Conservation (phyloP, 2,797 vertebrate genomes). For the Coluber constrictor region DNA sequence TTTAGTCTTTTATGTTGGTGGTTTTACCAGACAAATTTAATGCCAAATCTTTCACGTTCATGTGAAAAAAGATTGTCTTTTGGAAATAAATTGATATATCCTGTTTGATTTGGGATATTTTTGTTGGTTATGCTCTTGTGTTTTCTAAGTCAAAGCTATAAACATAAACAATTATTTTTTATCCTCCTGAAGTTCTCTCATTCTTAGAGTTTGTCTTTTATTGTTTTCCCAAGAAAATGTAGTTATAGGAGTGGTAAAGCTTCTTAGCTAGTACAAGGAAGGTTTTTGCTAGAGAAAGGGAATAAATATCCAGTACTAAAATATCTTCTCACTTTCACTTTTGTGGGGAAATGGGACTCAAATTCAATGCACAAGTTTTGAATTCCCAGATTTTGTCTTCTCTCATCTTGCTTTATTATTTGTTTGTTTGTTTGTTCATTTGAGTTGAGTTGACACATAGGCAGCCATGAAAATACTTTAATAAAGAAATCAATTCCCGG, state of each 20-base stretch:
- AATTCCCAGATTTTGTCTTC: not conserved
- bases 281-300: not conserved
- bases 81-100: not conserved
- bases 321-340: not conserved
- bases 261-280: not conserved
- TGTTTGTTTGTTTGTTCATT: not conserved
- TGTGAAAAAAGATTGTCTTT: not conserved
- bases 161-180: not conserved
- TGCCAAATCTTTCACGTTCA: not conserved
- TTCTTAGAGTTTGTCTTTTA: not conserved
- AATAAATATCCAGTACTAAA: not conserved
- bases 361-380: not conserved
- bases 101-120: not conserved
- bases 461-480: not conserved
- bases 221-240: not conserved
- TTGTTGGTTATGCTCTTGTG: not conserved
- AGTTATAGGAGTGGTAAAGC: not conserved
- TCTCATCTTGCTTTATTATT: not conserved
- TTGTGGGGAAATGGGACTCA: not conserved
- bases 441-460: not conserved
- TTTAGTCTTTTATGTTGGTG: not conserved
- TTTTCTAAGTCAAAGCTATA: not conserved
- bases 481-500: not conserved
- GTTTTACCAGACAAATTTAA: not conserved
- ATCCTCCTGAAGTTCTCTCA: not conserved